Evolutionary conservation across 2,113 vertebrate genomes (phyloP), one percentile per base, ranked within the genome.

Genomic region (Pachyramphus minor): DNA sequence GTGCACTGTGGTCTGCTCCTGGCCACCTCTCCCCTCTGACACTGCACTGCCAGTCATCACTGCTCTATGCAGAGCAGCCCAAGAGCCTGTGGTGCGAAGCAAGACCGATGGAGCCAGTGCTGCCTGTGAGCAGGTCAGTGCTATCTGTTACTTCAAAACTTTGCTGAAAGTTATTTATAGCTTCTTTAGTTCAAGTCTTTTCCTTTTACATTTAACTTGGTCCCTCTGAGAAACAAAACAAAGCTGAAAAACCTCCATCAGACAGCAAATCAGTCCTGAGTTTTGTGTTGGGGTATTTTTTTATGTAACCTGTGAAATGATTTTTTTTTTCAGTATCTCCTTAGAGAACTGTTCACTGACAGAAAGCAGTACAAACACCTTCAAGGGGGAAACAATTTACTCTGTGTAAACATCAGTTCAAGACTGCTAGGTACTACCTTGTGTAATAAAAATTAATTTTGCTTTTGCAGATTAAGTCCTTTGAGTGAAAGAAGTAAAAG

Each of bases 31-130:
- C 98, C 31, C 98, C 99, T 3, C 91, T 99, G 91, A 85, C 98
- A 0, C 90, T 99, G 75, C 99, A 98, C 84, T 98, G 99, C 86
- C 99, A 99, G 45, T 96, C 98, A 6, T 98, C 99, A 0, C 95
- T 99, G 53, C 89, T 98, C 41, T 99, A 98, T 39, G 91, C 97
- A 8, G 98, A 99, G 64, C 98, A 98, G 68, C 96, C 98, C 5
- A 98, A 98, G 85, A 96, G 97, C 30, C 86, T 98, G 5, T 99
- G 99, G 99, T 97, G 97, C 7, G 98, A 99, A 60, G 78, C 98
- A 12, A 98, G 98, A 91, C 56, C 96, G 0, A 90, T 95, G 89
- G 98, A 98, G 84, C 97, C 98, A 17, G 52, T 95, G 60, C 85
- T 98, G 50, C 95, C 97, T 47, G 58, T 89, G 45, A 96, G 89